These are phyloP conservation scores for Oopsacas minuta DNA, from an alignment of 37 sponge, comb jelly and placozoan species.

Conservation along the genomic window DNA sequence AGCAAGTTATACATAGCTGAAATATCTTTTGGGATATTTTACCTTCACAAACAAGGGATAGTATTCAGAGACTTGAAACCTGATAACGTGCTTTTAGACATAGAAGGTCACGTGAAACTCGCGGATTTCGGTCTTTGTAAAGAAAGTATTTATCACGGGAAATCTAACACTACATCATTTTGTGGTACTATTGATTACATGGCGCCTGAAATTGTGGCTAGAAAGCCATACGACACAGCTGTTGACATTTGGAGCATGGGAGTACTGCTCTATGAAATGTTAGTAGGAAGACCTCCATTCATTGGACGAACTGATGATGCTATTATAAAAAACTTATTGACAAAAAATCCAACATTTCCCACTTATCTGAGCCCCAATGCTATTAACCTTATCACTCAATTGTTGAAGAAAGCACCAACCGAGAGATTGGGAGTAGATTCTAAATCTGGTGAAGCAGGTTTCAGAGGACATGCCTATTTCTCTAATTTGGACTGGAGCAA, in stretches of 20 bases:
- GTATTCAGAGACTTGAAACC: constrained; percentile 95
- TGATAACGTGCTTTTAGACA: constrained; percentile 89
- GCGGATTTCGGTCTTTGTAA: constrained; percentile 99
- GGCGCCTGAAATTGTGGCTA: constrained; percentile 74
- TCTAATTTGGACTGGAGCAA: not conserved
- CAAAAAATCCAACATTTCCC: not conserved
- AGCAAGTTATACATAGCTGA: constrained; percentile 83
- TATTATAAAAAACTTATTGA: not conserved
- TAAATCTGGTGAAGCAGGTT: not conserved
- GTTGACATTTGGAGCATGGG: constrained; percentile 15
- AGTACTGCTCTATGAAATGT: not conserved
- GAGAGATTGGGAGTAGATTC: constrained; percentile 1
- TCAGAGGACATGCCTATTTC: not conserved
- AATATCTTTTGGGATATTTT: constrained; percentile 75
- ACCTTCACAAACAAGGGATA: constrained; percentile 74
- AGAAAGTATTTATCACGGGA: constrained; percentile 69
- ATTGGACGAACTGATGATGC: not conserved
- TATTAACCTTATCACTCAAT: not conserved
- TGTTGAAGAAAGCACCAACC: not conserved
- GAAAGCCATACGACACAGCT: constrained; percentile 6
- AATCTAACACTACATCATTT: constrained; percentile 71
- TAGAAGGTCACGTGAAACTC: constrained; percentile 92
- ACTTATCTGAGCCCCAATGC: not conserved
- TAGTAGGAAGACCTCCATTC: not conserved
- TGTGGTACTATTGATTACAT: constrained; percentile 99